These are phyloP conservation scores for Ormyrus rosae DNA, from an alignment of 2,888 invertebrate genomes.

Conservation along the genomic window DNA sequence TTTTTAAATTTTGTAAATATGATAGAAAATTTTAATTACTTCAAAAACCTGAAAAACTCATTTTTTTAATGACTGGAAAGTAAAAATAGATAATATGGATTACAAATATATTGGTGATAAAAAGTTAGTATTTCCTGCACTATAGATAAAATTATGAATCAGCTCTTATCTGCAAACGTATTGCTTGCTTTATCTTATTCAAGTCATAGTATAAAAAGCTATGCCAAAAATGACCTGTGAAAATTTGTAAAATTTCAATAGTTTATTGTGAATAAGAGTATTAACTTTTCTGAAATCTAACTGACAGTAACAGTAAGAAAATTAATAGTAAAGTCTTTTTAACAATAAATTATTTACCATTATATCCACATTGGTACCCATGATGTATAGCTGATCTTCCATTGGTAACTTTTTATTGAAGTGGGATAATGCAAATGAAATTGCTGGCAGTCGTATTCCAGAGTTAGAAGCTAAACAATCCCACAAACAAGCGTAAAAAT, in stretches of 20 bases:
- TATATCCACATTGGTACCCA: constrained; percentile 89
- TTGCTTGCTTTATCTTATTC: constrained; percentile 11
- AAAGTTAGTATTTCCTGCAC: constrained; percentile 22
- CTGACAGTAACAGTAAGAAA: too few relatives aligned
- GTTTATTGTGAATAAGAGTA: not conserved
- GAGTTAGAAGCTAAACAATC: constrained; percentile 89
- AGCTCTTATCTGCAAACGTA: constrained; percentile 21
- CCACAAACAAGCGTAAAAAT: constrained; percentile 93
- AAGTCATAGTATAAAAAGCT: not conserved
- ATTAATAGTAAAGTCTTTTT: too few relatives aligned
- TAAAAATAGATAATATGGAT: not conserved
- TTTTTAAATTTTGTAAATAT: not conserved
- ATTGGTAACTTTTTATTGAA: constrained; percentile 87
- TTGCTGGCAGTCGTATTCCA: constrained; percentile 87
- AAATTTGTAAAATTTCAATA: constrained; percentile 14
- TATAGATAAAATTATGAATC: constrained; percentile 48
- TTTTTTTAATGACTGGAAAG: not conserved
- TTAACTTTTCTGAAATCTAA: too few relatives aligned
- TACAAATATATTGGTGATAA: constrained; percentile 21
- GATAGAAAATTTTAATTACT: too few relatives aligned
- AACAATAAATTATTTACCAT: constrained; percentile 79
- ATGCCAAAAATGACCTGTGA: not conserved
- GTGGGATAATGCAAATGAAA: constrained; percentile 87
- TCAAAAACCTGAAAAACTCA: too few relatives aligned
- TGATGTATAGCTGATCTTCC: constrained; percentile 88